Percentiles rank a stretch among this genome's conserved stretches.
Conservation (phyloP, 2,797 vertebrate species). For the Xerus rutilus region DNA sequence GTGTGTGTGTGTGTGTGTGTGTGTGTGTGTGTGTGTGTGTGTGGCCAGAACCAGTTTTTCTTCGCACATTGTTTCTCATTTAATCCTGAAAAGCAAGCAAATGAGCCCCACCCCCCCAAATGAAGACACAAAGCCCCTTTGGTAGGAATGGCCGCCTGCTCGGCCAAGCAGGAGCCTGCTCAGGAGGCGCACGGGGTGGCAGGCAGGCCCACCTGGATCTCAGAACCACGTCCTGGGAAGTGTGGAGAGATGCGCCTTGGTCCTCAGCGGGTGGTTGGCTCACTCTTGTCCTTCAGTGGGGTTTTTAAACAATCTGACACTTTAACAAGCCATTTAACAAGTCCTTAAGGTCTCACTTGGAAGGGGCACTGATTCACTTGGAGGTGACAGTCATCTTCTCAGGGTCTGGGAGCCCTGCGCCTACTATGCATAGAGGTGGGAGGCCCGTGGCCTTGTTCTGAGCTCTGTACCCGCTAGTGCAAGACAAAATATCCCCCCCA, state of each 20-base stretch:
- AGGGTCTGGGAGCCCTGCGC: not conserved
- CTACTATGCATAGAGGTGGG: not conserved
- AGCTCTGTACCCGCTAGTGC: not conserved
- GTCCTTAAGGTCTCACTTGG: not conserved
- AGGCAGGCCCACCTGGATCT: not conserved
- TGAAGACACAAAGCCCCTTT: not conserved
- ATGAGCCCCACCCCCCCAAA: not conserved
- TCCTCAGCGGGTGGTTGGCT: not conserved
- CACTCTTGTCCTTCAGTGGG: not conserved
- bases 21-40: not conserved
- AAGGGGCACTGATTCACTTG: not conserved
- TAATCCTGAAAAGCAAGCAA: not conserved
- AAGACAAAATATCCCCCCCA: not conserved
- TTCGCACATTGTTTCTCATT: not conserved
- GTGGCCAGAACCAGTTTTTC: too few relatives aligned
- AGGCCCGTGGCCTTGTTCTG: not conserved
- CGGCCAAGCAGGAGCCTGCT: not conserved
- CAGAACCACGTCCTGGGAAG: not conserved
- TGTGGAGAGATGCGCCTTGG: not conserved
- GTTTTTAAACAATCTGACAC: not conserved
- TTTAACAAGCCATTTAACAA: not conserved
- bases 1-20: not conserved
- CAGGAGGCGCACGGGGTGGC: too few relatives aligned
- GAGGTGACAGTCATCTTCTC: not conserved
- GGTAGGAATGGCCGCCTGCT: not conserved